These are phyloP conservation scores for Pentalonia nigronervosa DNA, from an alignment of 1,140 invertebrate species.

Conservation along the genomic window DNA sequence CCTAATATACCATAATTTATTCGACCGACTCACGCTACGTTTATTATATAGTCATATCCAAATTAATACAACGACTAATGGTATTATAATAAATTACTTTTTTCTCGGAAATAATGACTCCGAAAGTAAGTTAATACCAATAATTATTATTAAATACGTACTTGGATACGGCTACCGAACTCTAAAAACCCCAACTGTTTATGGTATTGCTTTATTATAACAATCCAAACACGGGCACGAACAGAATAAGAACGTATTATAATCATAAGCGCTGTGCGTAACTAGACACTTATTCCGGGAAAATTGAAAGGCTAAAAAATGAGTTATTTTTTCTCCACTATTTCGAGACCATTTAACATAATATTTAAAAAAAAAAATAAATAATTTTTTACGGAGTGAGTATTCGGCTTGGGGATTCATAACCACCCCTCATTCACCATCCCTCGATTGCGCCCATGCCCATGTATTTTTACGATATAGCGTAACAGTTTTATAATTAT, in stretches of 20 bases:
- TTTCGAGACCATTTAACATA: neutral
- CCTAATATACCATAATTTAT: neutral
- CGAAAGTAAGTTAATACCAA: neutral
- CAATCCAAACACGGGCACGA: neutral
- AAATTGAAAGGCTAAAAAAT: neutral
- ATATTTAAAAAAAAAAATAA: neutral
- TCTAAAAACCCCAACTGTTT: neutral
- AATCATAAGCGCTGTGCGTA: neutral
- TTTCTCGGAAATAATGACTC: neutral
- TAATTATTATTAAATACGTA: slow-evolving; percentile 16
- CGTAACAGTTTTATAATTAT: neutral
- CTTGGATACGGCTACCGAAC: neutral
- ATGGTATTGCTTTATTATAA: neutral
- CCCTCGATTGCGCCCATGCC: neutral
- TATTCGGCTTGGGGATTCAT: neutral
- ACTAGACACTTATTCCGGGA: neutral
- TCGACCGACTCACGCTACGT: neutral
- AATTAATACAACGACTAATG: neutral
- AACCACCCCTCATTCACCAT: neutral
- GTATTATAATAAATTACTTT: slow-evolving; percentile 2
- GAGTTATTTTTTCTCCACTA: neutral
- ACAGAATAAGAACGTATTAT: neutral
- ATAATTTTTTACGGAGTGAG: neutral
- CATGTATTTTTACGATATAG: neutral
- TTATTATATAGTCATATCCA: neutral